Evolutionary conservation across 2,888 invertebrate genomes (phyloP), one percentile per base, ranked within the genome.

Genomic region (Tigriopus californicus): DNA sequence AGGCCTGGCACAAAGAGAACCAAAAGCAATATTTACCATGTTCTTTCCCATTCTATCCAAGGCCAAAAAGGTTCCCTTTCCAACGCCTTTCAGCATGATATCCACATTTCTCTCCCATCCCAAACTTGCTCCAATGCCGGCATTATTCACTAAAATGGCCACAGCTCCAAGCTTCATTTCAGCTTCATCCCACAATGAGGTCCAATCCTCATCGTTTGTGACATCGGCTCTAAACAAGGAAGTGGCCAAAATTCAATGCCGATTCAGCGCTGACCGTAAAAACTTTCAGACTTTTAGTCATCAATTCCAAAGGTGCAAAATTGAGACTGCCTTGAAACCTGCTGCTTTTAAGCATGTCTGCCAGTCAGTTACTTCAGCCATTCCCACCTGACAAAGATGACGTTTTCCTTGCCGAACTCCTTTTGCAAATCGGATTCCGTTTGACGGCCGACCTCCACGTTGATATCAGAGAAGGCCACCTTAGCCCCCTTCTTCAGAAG

Each of bases 91-190:
- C 1, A 40, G 54, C 40, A 41, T 54, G 40, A 40, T 54, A 40
- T 25, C 41, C 15, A 40, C 8, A 24, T 41, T 40, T 11, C 3
- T 2, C 1, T 41, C 41, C 54, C 54, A 40, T 13, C 41, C 41
- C 8, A 41, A n/a, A 10, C 18, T 18, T 8, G 41, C 15, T 40
- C 18, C 41, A 41, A 54, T 11, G 8, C 54, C 54, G 15, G 54
- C 54, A 54, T 54, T 54, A 22, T 54, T 47, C 10, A 47, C 47
- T 3, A 47, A 47, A 22, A 47, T 24, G n/a, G 18, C 47, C 46
- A 46, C 46, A 18, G 15, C 46, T 20, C 46, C 47, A 8, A 47
- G 24, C n/a, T 13, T 47, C 1, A 2, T 8, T 1, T 47, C 47
- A 1, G 47, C 11, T n/a, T 47, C 47, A 20, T 47, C n/a, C 47